Percentiles rank a stretch among this genome's conserved stretches.
Conservation (phyloP, 2,113 vertebrate species). For the Sula dactylatra region DNA sequence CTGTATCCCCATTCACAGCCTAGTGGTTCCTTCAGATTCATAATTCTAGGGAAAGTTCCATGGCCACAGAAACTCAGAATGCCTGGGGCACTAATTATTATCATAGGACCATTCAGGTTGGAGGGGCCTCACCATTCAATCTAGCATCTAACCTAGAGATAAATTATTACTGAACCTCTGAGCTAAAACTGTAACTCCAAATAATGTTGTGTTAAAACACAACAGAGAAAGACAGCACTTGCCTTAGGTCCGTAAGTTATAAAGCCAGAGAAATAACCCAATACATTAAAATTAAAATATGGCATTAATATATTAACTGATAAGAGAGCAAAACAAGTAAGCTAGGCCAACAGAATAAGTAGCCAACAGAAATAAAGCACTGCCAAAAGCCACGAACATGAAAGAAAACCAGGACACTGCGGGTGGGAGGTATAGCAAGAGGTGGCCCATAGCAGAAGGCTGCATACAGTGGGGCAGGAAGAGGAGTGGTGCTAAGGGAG, state of each 20-base stretch:
- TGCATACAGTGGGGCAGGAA: not conserved
- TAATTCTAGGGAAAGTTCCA: not conserved
- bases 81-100: not conserved
- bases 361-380: not conserved
- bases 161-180: not conserved
- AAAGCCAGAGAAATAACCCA: not conserved
- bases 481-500: not conserved
- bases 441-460: not conserved
- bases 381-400: not conserved
- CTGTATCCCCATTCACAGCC: not conserved
- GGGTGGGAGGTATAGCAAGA: not conserved
- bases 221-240: not conserved
- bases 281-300: not conserved
- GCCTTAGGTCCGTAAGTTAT: not conserved
- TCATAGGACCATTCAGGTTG: not conserved
- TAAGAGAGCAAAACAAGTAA: not conserved
- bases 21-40: not conserved
- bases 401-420: not conserved
- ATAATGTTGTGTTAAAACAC: not conserved
- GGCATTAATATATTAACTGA: not conserved
- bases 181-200: not conserved
- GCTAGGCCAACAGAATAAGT: not conserved
- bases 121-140: not conserved
- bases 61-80: not conserved
- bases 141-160: not conserved